Percentiles rank a stretch among this genome's conserved stretches.
These are phyloP conservation scores for Cephonodes hylas DNA, from an alignment of 2,888 invertebrate genomes.

Conservation along the genomic window DNA sequence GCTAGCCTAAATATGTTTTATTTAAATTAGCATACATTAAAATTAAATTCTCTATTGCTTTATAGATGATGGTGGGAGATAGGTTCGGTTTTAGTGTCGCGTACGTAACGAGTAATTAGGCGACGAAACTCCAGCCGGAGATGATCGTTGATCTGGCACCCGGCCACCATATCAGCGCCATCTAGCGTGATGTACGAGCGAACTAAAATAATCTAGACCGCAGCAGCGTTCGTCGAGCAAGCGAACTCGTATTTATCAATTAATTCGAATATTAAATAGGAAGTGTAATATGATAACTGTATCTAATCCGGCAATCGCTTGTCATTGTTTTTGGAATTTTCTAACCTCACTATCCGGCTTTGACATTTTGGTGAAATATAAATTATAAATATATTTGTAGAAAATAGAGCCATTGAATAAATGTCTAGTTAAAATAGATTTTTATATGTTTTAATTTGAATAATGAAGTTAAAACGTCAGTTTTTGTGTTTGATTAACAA, in stretches of 20 bases:
- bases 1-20: too few relatives aligned
- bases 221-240: conserved; percentile 17
- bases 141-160: conserved; percentile 71
- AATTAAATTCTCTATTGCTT: background rate
- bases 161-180: conserved; percentile 70
- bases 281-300: background rate
- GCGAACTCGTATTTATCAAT: conserved; percentile 10
- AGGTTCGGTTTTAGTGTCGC: conserved; percentile 32
- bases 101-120: conserved; percentile 58
- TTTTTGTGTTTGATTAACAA: background rate
- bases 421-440: too few relatives aligned
- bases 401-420: too few relatives aligned
- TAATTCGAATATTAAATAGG: background rate
- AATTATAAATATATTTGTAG: background rate
- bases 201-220: conserved; percentile 43
- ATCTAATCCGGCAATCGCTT: background rate
- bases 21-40: too few relatives aligned
- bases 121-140: conserved; percentile 51
- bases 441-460: too few relatives aligned
- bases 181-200: conserved; percentile 73
- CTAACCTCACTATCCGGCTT: background rate
- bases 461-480: too few relatives aligned
- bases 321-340: background rate
- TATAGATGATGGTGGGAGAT: background rate
- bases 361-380: background rate